Evolutionary conservation across 2,113 vertebrate species (phyloP).

Genomic region (Dinomys branickii): DNA sequence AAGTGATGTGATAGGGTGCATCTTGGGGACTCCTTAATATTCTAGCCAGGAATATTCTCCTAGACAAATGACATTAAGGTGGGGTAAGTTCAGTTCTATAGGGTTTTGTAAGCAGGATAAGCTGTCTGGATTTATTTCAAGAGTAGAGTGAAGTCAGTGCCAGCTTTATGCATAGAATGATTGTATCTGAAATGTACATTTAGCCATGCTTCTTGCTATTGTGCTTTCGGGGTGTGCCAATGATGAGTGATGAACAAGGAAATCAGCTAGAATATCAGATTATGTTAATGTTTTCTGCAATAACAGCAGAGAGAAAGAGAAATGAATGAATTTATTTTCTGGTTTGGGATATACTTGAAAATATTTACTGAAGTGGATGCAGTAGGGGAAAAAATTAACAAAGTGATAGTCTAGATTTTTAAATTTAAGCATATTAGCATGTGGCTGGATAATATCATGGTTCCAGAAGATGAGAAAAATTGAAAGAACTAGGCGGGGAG

Average conservation of each 20-base stretch:
- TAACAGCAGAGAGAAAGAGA: neutral
- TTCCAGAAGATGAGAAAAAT: neutral
- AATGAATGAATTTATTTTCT: neutral
- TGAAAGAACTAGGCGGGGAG: neutral
- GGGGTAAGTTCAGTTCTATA: neutral
- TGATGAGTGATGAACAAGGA: neutral
- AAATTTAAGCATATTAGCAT: neutral
- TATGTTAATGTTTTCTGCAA: neutral
- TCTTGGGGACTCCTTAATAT: neutral
- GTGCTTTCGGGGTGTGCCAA: neutral
- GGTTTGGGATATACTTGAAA: neutral
- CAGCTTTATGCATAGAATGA: neutral
- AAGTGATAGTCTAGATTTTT: neutral
- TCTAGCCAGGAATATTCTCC: neutral
- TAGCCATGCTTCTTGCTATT: neutral
- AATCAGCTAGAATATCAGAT: neutral
- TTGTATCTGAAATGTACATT: neutral
- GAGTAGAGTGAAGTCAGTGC: neutral
- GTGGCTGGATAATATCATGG: neutral
- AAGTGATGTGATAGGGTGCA: neutral
- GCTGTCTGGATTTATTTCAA: neutral
- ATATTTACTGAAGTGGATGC: neutral
- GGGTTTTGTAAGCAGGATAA: neutral
- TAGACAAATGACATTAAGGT: neutral
- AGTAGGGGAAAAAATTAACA: neutral